Evolutionary conservation across 2,113 vertebrate genomes (phyloP).

Genomic region (Bujurquina vittata): DNA sequence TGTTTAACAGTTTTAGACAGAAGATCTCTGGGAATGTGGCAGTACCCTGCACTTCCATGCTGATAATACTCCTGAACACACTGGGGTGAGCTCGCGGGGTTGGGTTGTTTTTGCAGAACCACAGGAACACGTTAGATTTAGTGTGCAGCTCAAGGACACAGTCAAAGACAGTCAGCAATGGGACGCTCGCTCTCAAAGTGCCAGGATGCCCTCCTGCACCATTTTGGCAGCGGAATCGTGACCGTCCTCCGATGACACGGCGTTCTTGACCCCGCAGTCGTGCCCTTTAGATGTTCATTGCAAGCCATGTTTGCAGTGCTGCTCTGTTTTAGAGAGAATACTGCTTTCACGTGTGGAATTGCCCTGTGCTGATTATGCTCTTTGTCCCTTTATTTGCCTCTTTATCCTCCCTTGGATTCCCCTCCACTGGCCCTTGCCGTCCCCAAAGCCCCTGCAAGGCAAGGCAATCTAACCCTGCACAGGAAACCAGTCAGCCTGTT

Average conservation of each 20-base stretch:
- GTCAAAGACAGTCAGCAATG: conserved; percentile 8
- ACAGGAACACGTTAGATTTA: not conserved
- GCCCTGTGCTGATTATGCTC: conserved; percentile 26
- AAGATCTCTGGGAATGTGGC: not conserved
- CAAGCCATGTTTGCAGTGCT: not conserved
- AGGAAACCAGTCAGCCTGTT: conserved; percentile 77
- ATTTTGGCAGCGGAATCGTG: not conserved
- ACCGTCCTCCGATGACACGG: not conserved
- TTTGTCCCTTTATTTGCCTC: not conserved
- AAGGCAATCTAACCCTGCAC: conserved; percentile 68
- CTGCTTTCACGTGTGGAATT: conserved; percentile 13
- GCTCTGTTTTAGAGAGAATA: conserved; percentile 8
- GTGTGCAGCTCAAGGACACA: conserved; percentile 22
- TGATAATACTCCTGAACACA: not conserved
- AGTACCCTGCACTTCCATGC: not conserved
- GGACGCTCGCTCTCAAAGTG: conserved; percentile 12
- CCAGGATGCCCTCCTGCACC: conserved; percentile 7
- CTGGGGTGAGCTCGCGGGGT: not conserved
- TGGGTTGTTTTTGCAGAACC: conserved; percentile 4
- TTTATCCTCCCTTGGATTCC: conserved; percentile 13
- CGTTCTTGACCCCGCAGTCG: conserved; percentile 19
- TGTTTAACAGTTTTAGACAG: not conserved
- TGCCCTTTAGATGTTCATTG: conserved; percentile 7
- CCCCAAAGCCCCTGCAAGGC: conserved; percentile 44
- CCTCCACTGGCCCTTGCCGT: conserved; percentile 18